These are phyloP conservation scores for Casuarius casuarius DNA, from an alignment of 2,113 vertebrate genomes.

Conservation along the genomic window DNA sequence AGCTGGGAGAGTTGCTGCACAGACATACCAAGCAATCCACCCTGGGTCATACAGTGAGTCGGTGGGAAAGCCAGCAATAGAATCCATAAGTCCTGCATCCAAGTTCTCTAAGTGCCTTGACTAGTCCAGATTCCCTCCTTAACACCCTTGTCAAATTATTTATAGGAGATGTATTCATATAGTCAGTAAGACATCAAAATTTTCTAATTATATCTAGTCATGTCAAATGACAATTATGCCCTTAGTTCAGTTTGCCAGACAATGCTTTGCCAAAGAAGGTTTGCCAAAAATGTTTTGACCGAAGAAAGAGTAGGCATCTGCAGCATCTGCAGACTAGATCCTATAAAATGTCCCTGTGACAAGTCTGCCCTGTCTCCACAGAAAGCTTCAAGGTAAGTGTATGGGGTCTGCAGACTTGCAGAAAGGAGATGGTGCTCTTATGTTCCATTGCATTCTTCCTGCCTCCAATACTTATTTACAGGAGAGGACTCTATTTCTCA, in stretches of 20 bases:
- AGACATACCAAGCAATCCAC: background rate
- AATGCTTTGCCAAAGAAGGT: constrained; percentile 78
- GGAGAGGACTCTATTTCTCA: background rate
- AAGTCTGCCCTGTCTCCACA: constrained; percentile 69
- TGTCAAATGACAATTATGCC: constrained; percentile 81
- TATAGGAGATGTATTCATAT: constrained; percentile 83
- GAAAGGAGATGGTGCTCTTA: background rate
- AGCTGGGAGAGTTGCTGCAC: background rate
- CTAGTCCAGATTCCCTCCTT: constrained; percentile 75
- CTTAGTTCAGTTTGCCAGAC: constrained; percentile 76
- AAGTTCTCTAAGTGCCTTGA: constrained; percentile 71
- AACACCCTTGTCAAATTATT: constrained; percentile 81
- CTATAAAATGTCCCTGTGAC: constrained; percentile 71
- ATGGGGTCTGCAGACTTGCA: background rate
- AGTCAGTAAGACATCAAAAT: constrained; percentile 81
- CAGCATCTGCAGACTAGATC: constrained; percentile 73
- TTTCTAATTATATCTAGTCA: constrained; percentile 85
- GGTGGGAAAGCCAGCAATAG: constrained; percentile 9
- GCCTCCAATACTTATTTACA: background rate
- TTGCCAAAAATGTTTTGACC: constrained; percentile 79
- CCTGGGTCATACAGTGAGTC: background rate
- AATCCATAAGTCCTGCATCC: constrained; percentile 21
- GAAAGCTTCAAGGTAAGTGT: constrained; percentile 80
- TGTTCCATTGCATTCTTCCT: background rate
- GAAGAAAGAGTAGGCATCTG: constrained; percentile 79